Conservation (phyloP, 2,888 invertebrate species). For the Sphaerophoria taeniata region DNA sequence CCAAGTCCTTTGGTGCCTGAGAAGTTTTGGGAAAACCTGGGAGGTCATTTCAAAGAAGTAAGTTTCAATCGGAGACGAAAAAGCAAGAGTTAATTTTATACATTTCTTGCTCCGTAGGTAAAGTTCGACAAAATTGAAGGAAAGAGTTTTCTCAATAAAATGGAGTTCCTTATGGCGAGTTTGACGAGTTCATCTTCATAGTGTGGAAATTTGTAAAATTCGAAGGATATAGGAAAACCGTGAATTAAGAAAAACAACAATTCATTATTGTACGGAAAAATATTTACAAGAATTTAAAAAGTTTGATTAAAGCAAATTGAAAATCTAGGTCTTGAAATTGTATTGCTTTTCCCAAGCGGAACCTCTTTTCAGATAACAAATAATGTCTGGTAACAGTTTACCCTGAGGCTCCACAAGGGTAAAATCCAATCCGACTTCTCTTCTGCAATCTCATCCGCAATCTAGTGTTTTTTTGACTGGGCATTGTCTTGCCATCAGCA, state of each 20-base stretch:
- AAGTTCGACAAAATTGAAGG: conserved; percentile 97
- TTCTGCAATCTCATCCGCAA: too few species aligned
- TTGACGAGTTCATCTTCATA: conserved; percentile 80
- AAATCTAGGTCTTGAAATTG: too few species aligned
- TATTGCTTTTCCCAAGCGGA: too few species aligned
- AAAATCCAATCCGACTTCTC: too few species aligned
- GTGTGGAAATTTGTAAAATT: not conserved
- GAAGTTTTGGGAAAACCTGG: conserved; percentile 96
- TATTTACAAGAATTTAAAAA: too few species aligned
- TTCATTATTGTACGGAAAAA: not conserved
- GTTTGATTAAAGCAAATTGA: too few species aligned
- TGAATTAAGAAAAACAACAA: not conserved
- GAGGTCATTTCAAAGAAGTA: conserved; percentile 95
- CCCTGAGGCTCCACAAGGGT: too few species aligned
- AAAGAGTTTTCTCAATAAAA: conserved; percentile 97
- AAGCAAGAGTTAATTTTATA: not conserved
- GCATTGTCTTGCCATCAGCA: too few species aligned
- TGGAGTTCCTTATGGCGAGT: conserved; percentile 96
- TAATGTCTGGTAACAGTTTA: too few species aligned
- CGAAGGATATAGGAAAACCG: not conserved
- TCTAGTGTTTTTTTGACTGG: too few species aligned
- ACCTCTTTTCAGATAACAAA: too few species aligned
- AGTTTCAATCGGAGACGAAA: not conserved
- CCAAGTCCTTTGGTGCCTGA: conserved; percentile 94
- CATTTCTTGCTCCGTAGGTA: conserved; percentile 79